A percentile compares a stretch with the other conserved stretches of the same genome.
phyloP scores from a whole-genome alignment of 2,888 invertebrate species.

The Timandra comae region DNA sequence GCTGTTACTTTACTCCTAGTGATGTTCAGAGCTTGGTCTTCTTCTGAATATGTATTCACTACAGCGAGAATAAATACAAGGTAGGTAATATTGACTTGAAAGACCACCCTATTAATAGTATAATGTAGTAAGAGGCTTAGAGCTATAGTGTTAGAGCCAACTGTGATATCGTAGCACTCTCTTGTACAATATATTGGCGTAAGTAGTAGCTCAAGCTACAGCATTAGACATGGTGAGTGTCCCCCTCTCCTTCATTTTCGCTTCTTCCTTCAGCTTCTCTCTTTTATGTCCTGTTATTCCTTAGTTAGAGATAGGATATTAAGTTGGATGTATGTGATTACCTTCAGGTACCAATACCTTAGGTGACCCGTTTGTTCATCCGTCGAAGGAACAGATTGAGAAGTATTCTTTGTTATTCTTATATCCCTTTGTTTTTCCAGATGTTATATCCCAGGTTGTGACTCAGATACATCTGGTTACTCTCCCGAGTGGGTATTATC shows the following conservation, averaged over 20 bases:
- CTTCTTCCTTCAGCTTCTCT: too few relatives aligned
- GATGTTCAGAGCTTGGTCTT: not conserved
- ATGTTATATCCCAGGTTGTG: constrained; percentile 49
- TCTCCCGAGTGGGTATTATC: constrained; percentile 58
- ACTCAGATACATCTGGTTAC: constrained; percentile 33
- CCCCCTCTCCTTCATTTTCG: too few relatives aligned
- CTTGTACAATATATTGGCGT: not conserved
- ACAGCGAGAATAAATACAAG: constrained; percentile 1
- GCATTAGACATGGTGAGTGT: too few relatives aligned
- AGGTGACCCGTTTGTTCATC: too few relatives aligned
- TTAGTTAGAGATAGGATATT: too few relatives aligned
- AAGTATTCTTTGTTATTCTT: too few relatives aligned
- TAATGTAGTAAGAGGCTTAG: not conserved
- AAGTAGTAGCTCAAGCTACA: not conserved
- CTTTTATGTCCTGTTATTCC: too few relatives aligned
- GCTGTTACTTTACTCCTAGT: not conserved
- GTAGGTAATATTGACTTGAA: not conserved
- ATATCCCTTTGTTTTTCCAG: constrained; percentile 17
- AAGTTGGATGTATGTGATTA: too few relatives aligned
- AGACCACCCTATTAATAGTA: not conserved
- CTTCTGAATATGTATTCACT: not conserved
- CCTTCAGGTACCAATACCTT: too few relatives aligned
- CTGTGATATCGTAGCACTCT: too few relatives aligned
- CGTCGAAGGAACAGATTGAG: too few relatives aligned
- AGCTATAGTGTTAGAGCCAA: not conserved